phyloP scores from a whole-genome alignment of 2,797 vertebrate species.

The Melanogrammus aeglefinus region DNA sequence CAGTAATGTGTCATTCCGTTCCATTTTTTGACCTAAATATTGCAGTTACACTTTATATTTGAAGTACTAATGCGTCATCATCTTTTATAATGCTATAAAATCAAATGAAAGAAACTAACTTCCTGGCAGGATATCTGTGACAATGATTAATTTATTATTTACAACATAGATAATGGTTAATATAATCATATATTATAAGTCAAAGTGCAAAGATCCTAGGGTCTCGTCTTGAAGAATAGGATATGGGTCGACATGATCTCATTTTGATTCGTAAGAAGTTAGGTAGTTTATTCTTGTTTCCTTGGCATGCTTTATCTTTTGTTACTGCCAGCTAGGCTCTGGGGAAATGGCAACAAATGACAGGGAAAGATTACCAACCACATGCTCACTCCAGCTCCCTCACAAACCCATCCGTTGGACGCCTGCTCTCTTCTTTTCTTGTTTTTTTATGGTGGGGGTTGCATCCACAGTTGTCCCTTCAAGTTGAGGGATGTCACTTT shows the following conservation, averaged over 20 bases:
- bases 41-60: background rate
- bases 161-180: background rate
- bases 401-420: constrained; percentile 60
- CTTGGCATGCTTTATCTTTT: constrained; percentile 65
- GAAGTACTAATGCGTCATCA: background rate
- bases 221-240: background rate
- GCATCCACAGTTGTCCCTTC: background rate
- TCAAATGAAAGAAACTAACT: background rate
- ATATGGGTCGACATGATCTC: background rate
- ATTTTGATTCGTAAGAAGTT: constrained; percentile 15
- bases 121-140: background rate
- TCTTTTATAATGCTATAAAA: background rate
- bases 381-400: constrained; percentile 63
- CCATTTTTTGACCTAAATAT: background rate
- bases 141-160: background rate
- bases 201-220: background rate
- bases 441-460: background rate
- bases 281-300: constrained; percentile 58
- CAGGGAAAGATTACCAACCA: constrained; percentile 77
- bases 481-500: constrained; percentile 3
- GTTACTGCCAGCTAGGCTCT: constrained; percentile 63
- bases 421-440: constrained; percentile 19
- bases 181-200: background rate
- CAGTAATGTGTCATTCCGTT: background rate
- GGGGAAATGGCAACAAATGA: constrained; percentile 80